Conservation (phyloP, 2,113 vertebrate genomes). For the Telmatochromis sp. region DNA sequence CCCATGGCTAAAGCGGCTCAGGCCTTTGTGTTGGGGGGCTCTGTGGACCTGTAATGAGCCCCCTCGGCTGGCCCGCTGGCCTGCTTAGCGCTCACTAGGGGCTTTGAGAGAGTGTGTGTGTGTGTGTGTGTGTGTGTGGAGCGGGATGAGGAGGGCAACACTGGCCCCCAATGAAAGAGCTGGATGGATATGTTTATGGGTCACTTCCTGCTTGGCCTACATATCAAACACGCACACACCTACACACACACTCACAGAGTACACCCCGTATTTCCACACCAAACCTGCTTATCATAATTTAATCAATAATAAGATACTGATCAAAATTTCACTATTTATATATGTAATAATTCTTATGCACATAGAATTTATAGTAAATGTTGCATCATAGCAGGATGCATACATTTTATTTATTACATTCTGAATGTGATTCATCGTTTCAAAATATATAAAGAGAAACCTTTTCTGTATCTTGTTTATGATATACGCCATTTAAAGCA, state of each 20-base stretch:
- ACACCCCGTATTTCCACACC: conserved; percentile 70
- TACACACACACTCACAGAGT: not conserved
- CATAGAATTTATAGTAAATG: not conserved
- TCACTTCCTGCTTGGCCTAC: conserved; percentile 92
- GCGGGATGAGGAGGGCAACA: conserved; percentile 66
- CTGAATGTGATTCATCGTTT: not conserved
- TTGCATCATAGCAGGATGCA: not conserved
- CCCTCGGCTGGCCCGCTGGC: conserved; percentile 92
- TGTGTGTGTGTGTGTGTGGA: conserved; percentile 40
- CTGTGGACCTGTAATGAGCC: conserved; percentile 98
- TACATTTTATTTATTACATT: not conserved
- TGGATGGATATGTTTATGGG: conserved; percentile 89
- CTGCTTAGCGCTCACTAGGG: conserved; percentile 91
- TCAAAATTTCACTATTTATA: not conserved
- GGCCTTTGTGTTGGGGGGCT: conserved; percentile 94
- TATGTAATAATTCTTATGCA: not conserved
- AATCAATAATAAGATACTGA: conserved; percentile 49
- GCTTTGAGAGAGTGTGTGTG: conserved; percentile 56
- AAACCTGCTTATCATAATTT: conserved; percentile 1
- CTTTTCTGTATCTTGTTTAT: not conserved
- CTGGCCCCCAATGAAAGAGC: conserved; percentile 90
- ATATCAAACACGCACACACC: conserved; percentile 66
- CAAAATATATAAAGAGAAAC: not conserved
- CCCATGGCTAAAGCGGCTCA: conserved; percentile 94
- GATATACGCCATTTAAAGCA: not conserved